Evolutionary conservation across 2,888 invertebrate genomes (phyloP).

Genomic region (Tipula unca): DNA sequence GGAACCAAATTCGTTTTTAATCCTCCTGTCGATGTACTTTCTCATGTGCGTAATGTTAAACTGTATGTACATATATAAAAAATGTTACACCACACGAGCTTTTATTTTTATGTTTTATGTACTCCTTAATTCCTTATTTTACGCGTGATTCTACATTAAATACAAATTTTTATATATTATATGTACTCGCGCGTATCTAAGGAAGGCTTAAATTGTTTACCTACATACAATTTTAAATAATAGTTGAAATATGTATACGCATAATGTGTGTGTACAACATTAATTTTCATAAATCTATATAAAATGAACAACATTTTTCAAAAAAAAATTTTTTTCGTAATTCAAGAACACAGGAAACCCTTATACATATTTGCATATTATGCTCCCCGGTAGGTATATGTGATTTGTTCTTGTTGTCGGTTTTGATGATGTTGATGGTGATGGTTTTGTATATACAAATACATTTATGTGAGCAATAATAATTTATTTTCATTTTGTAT

Average conservation of each 20-base stretch:
- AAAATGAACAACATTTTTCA: not conserved
- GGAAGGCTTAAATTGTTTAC: not conserved
- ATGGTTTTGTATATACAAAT: not conserved
- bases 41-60: not conserved
- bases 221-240: not conserved
- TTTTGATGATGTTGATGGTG: not conserved
- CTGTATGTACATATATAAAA: not conserved
- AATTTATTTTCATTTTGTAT: not conserved
- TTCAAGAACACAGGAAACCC: not conserved
- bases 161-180: not conserved
- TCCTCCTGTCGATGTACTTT: constrained; percentile 14
- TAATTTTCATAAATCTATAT: not conserved
- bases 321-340: not conserved
- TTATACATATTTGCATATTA: not conserved
- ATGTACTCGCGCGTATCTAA: not conserved
- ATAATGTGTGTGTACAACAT: not conserved
- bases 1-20: not conserved
- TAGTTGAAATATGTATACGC: not conserved
- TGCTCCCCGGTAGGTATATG: not conserved
- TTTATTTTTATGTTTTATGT: not conserved
- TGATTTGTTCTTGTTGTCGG: not conserved
- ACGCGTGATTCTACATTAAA: not conserved
- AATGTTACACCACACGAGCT: not conserved
- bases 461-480: not conserved
- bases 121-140: constrained; percentile 8